Conservation (phyloP, 2,888 invertebrate genomes). For the Eulithis prunata region DNA sequence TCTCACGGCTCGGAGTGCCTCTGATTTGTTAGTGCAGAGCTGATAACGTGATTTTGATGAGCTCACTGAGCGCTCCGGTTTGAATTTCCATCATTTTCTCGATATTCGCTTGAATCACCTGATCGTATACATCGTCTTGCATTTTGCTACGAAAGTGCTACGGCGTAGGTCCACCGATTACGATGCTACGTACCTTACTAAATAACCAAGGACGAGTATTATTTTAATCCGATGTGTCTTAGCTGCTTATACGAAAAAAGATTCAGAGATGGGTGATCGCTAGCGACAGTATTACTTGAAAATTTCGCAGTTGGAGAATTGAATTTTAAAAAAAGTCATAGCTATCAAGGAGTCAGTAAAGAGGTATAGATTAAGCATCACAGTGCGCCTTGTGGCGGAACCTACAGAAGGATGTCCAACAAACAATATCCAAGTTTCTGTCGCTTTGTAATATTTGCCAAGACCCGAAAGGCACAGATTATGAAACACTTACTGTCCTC, state of each 20-base stretch:
- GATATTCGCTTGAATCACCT: constrained; percentile 40
- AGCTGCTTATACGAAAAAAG: too few relatives aligned
- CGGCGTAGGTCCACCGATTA: neutral
- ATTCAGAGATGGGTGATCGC: too few relatives aligned
- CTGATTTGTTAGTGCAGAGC: constrained; percentile 56
- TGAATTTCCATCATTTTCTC: constrained; percentile 47
- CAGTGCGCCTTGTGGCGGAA: constrained; percentile 27
- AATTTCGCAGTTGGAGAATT: too few relatives aligned
- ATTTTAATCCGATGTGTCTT: too few relatives aligned
- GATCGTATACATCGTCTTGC: constrained; percentile 18
- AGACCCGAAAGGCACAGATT: constrained; percentile 55
- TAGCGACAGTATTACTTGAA: too few relatives aligned
- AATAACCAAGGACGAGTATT: too few relatives aligned
- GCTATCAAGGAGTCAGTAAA: too few relatives aligned
- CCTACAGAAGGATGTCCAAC: constrained; percentile 63
- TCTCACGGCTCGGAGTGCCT: constrained; percentile 40
- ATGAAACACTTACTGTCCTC: neutral
- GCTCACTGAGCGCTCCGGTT: constrained; percentile 47
- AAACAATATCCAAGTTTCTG: constrained; percentile 75
- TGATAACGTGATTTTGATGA: constrained; percentile 71
- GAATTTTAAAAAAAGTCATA: too few relatives aligned
- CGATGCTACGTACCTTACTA: neutral
- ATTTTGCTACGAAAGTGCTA: constrained; percentile 9
- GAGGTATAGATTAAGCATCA: constrained; percentile 17
- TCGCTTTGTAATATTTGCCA: constrained; percentile 76